A percentile compares a stretch with the other conserved stretches of the same genome.
Conservation (phyloP, 2,113 vertebrate genomes). For the Tragelaphus strepsiceros region DNA sequence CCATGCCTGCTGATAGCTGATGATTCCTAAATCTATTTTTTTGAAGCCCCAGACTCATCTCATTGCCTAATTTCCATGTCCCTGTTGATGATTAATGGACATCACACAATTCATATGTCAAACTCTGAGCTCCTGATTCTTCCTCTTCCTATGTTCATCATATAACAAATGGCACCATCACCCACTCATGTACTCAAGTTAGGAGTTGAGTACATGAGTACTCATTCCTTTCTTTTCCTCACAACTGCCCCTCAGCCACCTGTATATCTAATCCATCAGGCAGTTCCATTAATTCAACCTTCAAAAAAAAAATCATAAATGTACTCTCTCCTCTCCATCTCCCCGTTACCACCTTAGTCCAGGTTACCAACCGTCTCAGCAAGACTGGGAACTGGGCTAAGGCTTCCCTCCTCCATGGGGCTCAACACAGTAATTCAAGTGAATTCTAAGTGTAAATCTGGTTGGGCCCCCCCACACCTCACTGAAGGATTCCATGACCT, state of each 20-base stretch:
- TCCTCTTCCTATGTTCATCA: background rate
- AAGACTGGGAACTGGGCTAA: background rate
- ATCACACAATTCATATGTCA: background rate
- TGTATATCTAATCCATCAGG: background rate
- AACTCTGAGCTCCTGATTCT: background rate
- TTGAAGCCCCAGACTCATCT: background rate
- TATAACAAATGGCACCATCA: background rate
- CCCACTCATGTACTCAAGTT: background rate
- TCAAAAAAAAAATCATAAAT: background rate
- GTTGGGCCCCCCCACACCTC: no score
- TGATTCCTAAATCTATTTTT: background rate
- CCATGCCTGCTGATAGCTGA: background rate
- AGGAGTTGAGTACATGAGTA: background rate
- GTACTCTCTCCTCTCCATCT: background rate
- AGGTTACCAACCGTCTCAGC: background rate
- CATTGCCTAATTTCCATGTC: background rate
- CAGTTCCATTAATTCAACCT: background rate
- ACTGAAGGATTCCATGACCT: background rate
- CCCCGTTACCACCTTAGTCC: background rate
- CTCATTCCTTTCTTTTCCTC: background rate
- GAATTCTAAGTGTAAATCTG: background rate
- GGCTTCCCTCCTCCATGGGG: background rate
- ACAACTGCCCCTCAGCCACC: no score
- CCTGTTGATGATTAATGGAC: background rate
- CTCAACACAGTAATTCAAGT: background rate